Evolutionary conservation across 2,888 invertebrate genomes (phyloP), one percentile per base, ranked within the genome.

Genomic region (Rhabditoides inermis): DNA sequence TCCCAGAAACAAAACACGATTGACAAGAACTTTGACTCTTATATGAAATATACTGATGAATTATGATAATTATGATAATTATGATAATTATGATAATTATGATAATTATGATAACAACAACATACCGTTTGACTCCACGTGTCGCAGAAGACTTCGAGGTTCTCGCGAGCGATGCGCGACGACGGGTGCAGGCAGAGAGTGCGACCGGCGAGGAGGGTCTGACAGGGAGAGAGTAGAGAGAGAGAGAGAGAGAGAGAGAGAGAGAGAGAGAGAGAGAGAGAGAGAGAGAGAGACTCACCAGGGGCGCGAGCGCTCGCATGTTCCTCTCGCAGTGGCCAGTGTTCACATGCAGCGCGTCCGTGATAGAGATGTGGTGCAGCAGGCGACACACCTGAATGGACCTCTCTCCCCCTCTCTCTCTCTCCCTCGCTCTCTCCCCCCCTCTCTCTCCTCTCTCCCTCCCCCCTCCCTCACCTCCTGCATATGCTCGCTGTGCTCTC

Each of bases 401-500:
- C 37, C 39, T 2, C 15, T 10, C 7, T 45, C 5, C 47, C 18
- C 10, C 26, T 23, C 20, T n/a, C n/a, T n/a, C 39, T 6, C n/a
- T n/a, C n/a, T n/a, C 40, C 25, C 22, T 10, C 46, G 6, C 46
- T 12, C 46, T n/a, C n/a, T n/a, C 28, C 30, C 18, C 26, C 6
- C 30, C 22, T 4, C 40, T n/a, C 22, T 10, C 46, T 5, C 46
- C 27, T 30, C 15, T 35, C n/a, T 25, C 40, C 25, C 22, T 10
- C 46, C 7, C 46, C 27, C 46, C 15, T 35, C n/a, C 28, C 37
- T 36, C 70, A 91, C 92, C 84, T 98, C 95, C 79, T 94, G 87
- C 77, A 95, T 87, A 80, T 95, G 95, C 81, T 95, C 95, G 77
- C 92, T 87, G 80, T 91, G 90, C 80, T 95, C 94, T 78, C 89